Evolutionary conservation across 2,888 invertebrate species (phyloP), one percentile per base, ranked within the genome.

Genomic region (Ethmia dodecea): DNA sequence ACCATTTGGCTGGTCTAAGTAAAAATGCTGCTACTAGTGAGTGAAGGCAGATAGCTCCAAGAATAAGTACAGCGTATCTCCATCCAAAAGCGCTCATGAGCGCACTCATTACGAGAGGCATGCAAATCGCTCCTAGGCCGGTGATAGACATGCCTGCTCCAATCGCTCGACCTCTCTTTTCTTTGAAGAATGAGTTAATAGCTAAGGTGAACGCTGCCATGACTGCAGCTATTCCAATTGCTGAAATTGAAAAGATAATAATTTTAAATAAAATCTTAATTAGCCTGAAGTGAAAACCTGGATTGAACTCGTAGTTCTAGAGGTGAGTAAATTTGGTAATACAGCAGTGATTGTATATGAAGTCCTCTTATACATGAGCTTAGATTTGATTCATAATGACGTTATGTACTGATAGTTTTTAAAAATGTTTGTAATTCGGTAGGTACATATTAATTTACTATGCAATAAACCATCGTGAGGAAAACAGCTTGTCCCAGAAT

Each of bases 1-100:
- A 91, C 90, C 91, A 91, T 67, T 90, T 89, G 2, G 91, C 83
- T 11, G 92, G 93, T 52, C 92, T 90, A 27, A 92, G 76, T 37
- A 93, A 67, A 39, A 86, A 63, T 1, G 90, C 88, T 5, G 88
- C 90, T 36, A 88, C 63, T 3, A 91, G 60, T 0, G 89, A 88
- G 64, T 93, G 89, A 0, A 91, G 73, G 37, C 90, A 87, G 30
- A 91, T 69, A 2, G 87, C 91, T 30, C 89, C 88, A 33, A 92
- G 68, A 38, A 91, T 88, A 22, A 92, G 63, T 38, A 90, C 88
- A 0, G 91, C 88, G 27, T 89, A 90, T 70, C 89, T 78, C 59
- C 87, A 84, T 5, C 89, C 89, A 45, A 89, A 91, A 1, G 72
- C 57, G 20, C 78, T 66, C 54, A 92, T 78, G 3, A 91, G 77